A percentile compares a stretch with the other conserved stretches of the same genome.
phyloP scores from a whole-genome alignment of 2,888 invertebrate genomes.

The Gari tellinella region DNA sequence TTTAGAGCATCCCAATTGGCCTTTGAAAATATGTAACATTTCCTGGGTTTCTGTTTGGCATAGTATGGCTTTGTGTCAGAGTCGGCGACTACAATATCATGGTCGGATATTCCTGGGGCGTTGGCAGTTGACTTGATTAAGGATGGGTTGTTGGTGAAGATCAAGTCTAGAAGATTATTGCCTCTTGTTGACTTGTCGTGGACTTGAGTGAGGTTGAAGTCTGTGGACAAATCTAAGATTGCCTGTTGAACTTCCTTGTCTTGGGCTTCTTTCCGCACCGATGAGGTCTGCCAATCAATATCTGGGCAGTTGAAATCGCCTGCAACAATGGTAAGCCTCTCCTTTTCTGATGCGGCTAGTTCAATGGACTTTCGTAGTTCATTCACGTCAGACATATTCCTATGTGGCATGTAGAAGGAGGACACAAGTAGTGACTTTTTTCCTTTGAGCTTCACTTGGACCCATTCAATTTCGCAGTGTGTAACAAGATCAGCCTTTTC shows the following conservation, averaged over 20 bases:
- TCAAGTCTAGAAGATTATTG: constrained; percentile 29
- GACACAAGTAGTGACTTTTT: no score
- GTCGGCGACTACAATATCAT: constrained; percentile 40
- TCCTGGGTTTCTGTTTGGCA: constrained; percentile 18
- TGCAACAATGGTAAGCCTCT: no score
- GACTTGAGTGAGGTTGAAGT: constrained; percentile 31
- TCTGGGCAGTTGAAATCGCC: no score
- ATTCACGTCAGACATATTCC: no score
- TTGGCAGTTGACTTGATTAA: constrained; percentile 27
- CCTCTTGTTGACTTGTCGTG: constrained; percentile 32
- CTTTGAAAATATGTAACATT: constrained; percentile 25
- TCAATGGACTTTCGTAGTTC: no score
- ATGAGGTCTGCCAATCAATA: no score
- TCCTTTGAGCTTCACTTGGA: no score
- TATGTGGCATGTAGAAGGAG: no score
- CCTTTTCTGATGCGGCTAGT: no score
- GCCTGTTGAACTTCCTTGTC: no score
- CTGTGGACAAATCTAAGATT: constrained; percentile 24
- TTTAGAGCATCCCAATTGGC: constrained; percentile 34
- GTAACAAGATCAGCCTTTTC: constrained; percentile 9
- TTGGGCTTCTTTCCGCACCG: no score
- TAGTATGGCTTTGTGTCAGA: constrained; percentile 37
- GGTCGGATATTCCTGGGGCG: constrained; percentile 36
- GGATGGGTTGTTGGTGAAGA: constrained; percentile 40
- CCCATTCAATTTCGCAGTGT: no score